Evolutionary conservation across 2,888 invertebrate species (phyloP), one percentile per base, ranked within the genome.

Genomic region (Drosophila tanythrix): DNA sequence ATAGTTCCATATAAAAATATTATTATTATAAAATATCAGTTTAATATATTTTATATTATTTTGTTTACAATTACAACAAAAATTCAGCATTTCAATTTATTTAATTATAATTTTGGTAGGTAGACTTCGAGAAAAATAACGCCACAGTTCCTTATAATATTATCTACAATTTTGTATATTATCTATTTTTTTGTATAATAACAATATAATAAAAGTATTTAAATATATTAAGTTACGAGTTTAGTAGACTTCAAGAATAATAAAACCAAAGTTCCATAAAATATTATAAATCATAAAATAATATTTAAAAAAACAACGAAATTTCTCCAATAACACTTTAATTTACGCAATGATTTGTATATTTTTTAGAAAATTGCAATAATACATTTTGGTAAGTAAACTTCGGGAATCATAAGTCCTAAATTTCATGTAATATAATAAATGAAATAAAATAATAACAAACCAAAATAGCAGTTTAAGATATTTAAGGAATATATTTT

Each of bases 381-480:
- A 11, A 11, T 29, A 33, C 2, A 40, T 10, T 40, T 40, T 40
- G 18, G 10, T 18, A n/a, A n/a, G 8, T 40, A n/a, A 4, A 40
- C 4, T 40, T 40, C 11, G n/a, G 11, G 6, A 2, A 43, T 43
- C 11, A n/a, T 40, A n/a, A n/a, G 5, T 10, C 5, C 40, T 5
- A 1, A 11, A 2, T n/a, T 40, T n/a, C 10, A 40, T 11, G 5
- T 43, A 2, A 11, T 13, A 21, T 6, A 21, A 43, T 13, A 43
- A 21, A 18, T 18, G 0, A 36, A 18, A 18, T 36, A 7, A 36
- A 36, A 36, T 36, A 15, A 18, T 18, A 15, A 10, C 2, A 40
- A 1, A 10, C 1, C 1, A 6, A 21, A 21, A 1, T 2, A 38
- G 4, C 10, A n/a, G 2, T 5, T 40, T 10, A n/a, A 2, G 2